phyloP scores from a whole-genome alignment of 2,113 vertebrate genomes.

The Phainopepla nitens region DNA sequence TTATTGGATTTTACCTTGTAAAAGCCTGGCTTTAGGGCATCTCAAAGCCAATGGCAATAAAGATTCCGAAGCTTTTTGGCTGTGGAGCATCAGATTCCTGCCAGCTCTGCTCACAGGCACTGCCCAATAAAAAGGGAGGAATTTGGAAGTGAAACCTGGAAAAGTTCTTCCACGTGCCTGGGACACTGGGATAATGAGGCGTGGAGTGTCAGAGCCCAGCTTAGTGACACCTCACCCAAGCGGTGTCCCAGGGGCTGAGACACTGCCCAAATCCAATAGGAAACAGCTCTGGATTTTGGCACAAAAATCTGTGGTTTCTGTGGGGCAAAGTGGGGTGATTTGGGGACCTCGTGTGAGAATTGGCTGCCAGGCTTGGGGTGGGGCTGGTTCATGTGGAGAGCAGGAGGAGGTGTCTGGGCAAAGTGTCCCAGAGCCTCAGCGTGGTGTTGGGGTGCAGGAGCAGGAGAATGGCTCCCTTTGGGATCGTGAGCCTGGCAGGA shows the following conservation, averaged over 20 bases:
- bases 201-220: neutral
- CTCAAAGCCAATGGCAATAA: constrained; percentile 31
- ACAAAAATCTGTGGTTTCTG: neutral
- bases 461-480: neutral
- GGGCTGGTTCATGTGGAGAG: neutral
- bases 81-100: neutral
- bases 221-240: neutral
- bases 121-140: constrained; percentile 37
- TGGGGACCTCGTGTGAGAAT: neutral
- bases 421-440: neutral
- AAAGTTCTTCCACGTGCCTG: neutral
- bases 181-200: rapidly evolving
- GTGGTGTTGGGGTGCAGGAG: rapidly evolving
- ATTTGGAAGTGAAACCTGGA: constrained; percentile 17
- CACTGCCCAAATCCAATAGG: neutral
- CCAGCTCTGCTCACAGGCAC: neutral
- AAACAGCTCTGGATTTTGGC: neutral
- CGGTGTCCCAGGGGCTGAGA: neutral
- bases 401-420: neutral
- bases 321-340: neutral
- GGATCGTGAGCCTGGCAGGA: neutral
- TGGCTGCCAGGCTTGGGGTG: neutral
- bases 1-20: constrained; percentile 35
- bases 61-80: constrained; percentile 42
- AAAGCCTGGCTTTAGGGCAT: constrained; percentile 5